Percentiles rank a stretch among this genome's conserved stretches.
Evolutionary conservation across 2,888 invertebrate species (phyloP).

Genomic region (Formica aserva): DNA sequence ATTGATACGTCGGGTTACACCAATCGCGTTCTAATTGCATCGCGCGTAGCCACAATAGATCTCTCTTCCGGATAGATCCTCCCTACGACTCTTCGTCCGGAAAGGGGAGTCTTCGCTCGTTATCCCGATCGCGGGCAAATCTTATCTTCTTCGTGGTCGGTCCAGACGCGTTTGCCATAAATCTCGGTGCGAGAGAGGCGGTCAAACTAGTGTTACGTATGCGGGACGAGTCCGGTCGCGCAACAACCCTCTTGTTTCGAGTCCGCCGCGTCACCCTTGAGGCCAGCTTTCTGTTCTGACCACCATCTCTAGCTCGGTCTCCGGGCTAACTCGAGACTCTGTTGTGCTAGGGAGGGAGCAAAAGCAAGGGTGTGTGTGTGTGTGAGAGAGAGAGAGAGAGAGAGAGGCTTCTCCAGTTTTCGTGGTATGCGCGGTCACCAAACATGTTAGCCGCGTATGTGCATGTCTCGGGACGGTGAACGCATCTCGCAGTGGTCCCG

Average conservation of each 20-base stretch:
- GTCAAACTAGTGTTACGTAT: conserved; percentile 74
- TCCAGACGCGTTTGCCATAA: conserved; percentile 68
- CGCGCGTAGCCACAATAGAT: conserved; percentile 25
- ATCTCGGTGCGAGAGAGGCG: conserved; percentile 66
- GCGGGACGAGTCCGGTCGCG: conserved; percentile 70
- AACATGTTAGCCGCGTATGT: conserved; percentile 57
- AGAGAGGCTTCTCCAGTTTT: conserved; percentile 52
- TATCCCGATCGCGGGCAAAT: conserved; percentile 50
- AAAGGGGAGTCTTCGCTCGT: conserved; percentile 38
- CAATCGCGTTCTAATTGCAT: conserved; percentile 44
- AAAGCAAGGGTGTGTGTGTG: not conserved
- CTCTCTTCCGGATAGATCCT: conserved; percentile 1
- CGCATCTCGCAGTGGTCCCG: conserved; percentile 43
- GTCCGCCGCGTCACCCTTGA: conserved; percentile 41
- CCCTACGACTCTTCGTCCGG: conserved; percentile 24
- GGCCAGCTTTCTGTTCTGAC: conserved; percentile 41
- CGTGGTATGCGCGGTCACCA: conserved; percentile 57
- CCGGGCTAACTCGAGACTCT: conserved; percentile 18
- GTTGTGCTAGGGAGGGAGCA: not conserved
- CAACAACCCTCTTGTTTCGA: conserved; percentile 59
- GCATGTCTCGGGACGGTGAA: conserved; percentile 53
- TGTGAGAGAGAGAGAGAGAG: not conserved
- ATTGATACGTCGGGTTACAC: not conserved
- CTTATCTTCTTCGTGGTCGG: conserved; percentile 68
- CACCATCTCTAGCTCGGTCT: conserved; percentile 40